A percentile compares a stretch with the other conserved stretches of the same genome.
Evolutionary conservation across 2,888 invertebrate genomes (phyloP).

Genomic region (Drosophila paucipuncta): DNA sequence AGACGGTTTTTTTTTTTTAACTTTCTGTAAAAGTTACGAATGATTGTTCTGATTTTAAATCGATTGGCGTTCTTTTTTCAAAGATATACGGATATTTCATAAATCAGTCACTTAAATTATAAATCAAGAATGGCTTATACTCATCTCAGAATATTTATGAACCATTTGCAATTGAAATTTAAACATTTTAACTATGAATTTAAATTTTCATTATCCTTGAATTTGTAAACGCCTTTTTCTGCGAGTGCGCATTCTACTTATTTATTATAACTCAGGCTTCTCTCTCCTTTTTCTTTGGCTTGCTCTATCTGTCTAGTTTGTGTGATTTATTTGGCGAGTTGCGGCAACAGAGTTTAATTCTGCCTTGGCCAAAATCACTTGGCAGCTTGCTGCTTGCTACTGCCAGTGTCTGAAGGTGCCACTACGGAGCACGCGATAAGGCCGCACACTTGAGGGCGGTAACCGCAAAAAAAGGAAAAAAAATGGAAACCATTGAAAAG

Average conservation of each 20-base stretch:
- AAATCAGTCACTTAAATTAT: not conserved
- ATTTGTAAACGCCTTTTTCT: not conserved
- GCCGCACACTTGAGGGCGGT: constrained; percentile 62
- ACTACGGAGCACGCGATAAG: constrained; percentile 77
- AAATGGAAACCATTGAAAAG: not conserved
- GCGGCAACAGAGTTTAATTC: constrained; percentile 55
- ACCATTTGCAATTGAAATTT: not conserved
- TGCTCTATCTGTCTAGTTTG: constrained; percentile 14
- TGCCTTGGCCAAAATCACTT: constrained; percentile 62
- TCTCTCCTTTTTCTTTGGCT: not conserved
- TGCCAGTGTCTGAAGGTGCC: constrained; percentile 66
- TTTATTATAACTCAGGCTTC: constrained; percentile 38
- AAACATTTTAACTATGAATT: not conserved
- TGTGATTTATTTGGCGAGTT: constrained; percentile 72
- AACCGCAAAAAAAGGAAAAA: constrained; percentile 52
- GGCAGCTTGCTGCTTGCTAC: constrained; percentile 33
- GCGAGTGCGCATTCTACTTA: constrained; percentile 21
- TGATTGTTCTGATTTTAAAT: not conserved
- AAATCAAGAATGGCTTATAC: not conserved
- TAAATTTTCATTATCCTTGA: not conserved
- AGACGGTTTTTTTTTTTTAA: accelerated
- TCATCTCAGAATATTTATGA: not conserved
- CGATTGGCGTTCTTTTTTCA: too few relatives aligned
- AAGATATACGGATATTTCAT: not conserved
- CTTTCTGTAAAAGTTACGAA: not conserved